These are phyloP conservation scores for Toxotes lorentzi DNA, from an alignment of 2,797 vertebrate species.

Conservation along the genomic window DNA sequence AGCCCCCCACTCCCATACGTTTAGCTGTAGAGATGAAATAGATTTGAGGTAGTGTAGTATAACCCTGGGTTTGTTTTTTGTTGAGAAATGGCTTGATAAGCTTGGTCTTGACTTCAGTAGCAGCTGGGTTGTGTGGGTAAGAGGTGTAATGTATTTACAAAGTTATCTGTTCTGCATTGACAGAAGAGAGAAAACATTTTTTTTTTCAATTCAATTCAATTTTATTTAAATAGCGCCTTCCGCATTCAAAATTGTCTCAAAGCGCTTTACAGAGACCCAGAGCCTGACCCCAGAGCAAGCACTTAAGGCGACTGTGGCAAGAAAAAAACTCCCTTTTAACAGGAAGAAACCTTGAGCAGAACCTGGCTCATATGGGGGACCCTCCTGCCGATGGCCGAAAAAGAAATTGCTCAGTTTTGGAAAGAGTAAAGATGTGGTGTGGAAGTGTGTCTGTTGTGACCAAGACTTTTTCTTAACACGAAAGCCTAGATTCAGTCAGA, in stretches of 20 bases:
- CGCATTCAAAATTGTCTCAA: no score
- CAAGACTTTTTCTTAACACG: conserved; percentile 66
- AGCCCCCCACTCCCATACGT: conserved; percentile 14
- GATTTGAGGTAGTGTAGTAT: conserved; percentile 2
- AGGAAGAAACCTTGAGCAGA: no score
- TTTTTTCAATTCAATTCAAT: no score
- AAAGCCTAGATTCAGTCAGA: conserved; percentile 57
- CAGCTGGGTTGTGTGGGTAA: conserved; percentile 4
- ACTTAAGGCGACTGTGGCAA: no score
- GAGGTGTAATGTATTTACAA: background rate
- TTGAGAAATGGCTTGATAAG: conserved; percentile 9
- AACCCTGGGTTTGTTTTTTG: conserved; percentile 13
- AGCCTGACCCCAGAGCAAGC: no score
- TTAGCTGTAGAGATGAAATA: conserved; percentile 27
- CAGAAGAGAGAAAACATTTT: background rate
- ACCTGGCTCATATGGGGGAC: no score
- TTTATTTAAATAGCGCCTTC: no score
- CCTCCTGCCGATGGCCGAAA: no score
- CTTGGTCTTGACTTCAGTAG: background rate
- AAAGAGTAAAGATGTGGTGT: conserved; percentile 16
- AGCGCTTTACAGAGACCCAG: no score
- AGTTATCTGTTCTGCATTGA: background rate
- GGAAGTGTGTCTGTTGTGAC: conserved; percentile 33
- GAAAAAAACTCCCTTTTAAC: no score
- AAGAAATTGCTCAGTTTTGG: background rate